These are phyloP conservation scores for Marmota flaviventris DNA, from an alignment of 2,113 vertebrate genomes.

Conservation along the genomic window DNA sequence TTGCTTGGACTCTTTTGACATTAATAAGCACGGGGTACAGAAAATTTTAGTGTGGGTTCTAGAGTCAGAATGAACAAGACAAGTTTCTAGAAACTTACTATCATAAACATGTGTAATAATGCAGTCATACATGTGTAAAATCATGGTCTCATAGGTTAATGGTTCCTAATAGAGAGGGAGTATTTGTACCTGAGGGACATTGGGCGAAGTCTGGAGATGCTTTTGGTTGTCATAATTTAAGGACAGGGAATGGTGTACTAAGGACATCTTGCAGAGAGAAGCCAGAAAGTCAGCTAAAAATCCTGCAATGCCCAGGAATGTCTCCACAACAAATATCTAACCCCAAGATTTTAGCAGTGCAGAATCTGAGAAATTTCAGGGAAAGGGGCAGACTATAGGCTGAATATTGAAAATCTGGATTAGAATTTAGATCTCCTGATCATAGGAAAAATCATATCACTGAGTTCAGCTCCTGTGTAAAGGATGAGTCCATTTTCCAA, in stretches of 20 bases:
- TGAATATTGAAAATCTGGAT: background rate
- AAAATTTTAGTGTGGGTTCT: background rate
- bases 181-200: background rate
- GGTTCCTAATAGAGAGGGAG: background rate
- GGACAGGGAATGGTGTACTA: background rate
- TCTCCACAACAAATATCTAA: background rate
- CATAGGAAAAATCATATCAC: background rate
- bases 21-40: background rate
- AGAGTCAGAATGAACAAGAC: background rate
- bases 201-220: background rate
- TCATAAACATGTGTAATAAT: background rate
- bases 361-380: background rate
- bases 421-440: background rate
- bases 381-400: background rate
- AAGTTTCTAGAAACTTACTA: constrained; percentile 21
- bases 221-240: background rate
- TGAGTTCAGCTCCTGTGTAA: background rate
- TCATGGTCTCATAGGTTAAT: background rate
- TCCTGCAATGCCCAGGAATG: background rate
- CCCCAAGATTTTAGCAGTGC: background rate
- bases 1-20: background rate
- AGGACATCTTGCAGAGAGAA: background rate
- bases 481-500: background rate
- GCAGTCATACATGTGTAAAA: background rate
- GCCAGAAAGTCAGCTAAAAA: background rate